Base-by-base conservation (phyloP, 2,797 vertebrate genomes). In the Malacoraja senta region DNA sequence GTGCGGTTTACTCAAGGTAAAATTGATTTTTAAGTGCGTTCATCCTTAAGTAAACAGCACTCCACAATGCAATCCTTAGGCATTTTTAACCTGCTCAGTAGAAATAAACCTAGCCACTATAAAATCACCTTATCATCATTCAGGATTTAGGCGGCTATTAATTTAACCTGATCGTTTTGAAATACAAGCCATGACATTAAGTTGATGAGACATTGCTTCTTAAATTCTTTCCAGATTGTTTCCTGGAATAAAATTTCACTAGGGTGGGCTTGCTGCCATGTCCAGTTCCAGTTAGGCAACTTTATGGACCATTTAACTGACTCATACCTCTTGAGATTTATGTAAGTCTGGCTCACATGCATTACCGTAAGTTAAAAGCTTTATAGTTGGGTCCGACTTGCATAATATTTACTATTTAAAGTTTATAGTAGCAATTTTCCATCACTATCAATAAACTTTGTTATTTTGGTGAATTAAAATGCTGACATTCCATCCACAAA, bases 241-340 rank as follows among this genome's bases (percentile, higher is more conserved):
- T 74, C 90, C 68, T 35, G 26, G 71, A 74, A 74, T 91, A 91
- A 91, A 91, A 26, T 68, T 53, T 91, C 71, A 53, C 68, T 12
- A 44, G 68, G 38, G 38, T 53, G 3, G 90, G 90, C 90, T 74
- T 13, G 71, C 68, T 74, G 90, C 90, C 71, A 76, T 92, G 71
- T 53, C 24, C 71, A 58, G 90, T 92, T 92, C 38, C 68, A 92
- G 68, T 74, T 44, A 74, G 68, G 19, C 35, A n/a, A 71, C 71
- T 92, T 74, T 92, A 92, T 92, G 90, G 71, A 8, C 68, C 90
- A 92, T 92, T 92, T 74, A 74, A 92, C 71, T 92, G 71, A 92
- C 90, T 74, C 90, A 74, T 91, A 91, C 10, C 1, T 91, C 35
- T 53, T 72, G 26, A 76, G 68, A 92, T 92, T 58, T 92, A 92